Percentiles rank a stretch among this genome's conserved stretches.
These are phyloP conservation scores for Drosophila leonis DNA, from an alignment of 2,888 invertebrate species.

Conservation along the genomic window DNA sequence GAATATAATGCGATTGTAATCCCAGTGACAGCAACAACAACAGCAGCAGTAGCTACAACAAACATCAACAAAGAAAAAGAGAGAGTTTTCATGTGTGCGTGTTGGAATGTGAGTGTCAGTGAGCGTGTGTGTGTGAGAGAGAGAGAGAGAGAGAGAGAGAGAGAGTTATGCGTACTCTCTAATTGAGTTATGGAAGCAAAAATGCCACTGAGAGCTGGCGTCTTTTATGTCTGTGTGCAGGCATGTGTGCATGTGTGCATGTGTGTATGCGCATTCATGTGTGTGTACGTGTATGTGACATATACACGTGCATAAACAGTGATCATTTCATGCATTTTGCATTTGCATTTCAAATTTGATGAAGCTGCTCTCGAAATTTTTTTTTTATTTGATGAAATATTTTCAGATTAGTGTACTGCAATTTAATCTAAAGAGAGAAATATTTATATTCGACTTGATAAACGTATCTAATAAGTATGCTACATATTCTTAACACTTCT, in stretches of 20 bases:
- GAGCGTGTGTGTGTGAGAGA: conserved; percentile 2
- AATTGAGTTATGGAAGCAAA: conserved; percentile 42
- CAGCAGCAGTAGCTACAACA: conserved; percentile 16
- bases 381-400: no score
- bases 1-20: conserved; percentile 50
- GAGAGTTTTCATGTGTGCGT: conserved; percentile 10
- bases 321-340: background rate
- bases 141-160: background rate
- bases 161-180: conserved; percentile 28
- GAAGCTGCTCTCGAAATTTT: background rate
- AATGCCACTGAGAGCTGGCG: conserved; percentile 21
- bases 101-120: conserved; percentile 19
- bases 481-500: background rate
- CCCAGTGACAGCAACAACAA: conserved; percentile 29
- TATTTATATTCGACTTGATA: background rate
- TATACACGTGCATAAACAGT: background rate
- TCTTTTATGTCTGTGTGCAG: background rate
- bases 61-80: conserved; percentile 20
- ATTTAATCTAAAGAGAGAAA: no score
- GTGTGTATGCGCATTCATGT: background rate
- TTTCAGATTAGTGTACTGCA: no score
- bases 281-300: background rate
- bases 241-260: background rate
- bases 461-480: conserved; percentile 7
- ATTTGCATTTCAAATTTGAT: background rate